Percentiles rank a stretch among this genome's conserved stretches.
These are phyloP conservation scores for Girardinichthys multiradiatus DNA, from an alignment of 2,113 vertebrate genomes.

Conservation along the genomic window DNA sequence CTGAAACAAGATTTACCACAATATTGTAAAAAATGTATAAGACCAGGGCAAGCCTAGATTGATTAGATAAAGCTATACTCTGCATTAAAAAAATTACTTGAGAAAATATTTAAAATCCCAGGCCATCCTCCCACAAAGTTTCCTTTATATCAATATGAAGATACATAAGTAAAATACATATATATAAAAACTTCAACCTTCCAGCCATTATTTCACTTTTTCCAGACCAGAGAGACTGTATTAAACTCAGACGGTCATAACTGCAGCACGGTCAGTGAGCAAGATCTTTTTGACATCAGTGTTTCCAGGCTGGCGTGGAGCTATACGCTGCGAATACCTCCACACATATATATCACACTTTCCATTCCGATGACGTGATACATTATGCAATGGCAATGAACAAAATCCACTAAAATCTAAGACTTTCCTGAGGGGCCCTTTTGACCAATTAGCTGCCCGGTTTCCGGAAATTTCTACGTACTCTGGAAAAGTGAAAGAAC, in stretches of 20 bases:
- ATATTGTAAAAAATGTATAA: background rate
- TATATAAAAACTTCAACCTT: background rate
- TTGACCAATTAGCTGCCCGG: slow-evolving; percentile 65
- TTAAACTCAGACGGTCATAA: slow-evolving; percentile 42
- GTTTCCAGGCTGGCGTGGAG: slow-evolving; percentile 60
- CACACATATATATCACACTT: slow-evolving; percentile 65
- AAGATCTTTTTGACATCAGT: slow-evolving; percentile 62
- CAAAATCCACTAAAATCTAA: slow-evolving; percentile 39
- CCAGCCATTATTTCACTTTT: slow-evolving; percentile 54
- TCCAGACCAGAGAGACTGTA: slow-evolving; percentile 46
- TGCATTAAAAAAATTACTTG: too few relatives aligned
- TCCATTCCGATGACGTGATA: slow-evolving; percentile 60
- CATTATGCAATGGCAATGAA: slow-evolving; percentile 60
- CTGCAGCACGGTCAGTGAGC: slow-evolving; percentile 33
- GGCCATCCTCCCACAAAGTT: too few relatives aligned
- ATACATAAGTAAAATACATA: background rate
- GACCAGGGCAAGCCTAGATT: background rate
- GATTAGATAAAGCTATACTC: background rate
- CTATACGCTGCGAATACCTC: slow-evolving; percentile 27
- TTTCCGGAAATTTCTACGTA: slow-evolving; percentile 68
- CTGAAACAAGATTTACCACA: background rate
- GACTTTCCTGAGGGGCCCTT: slow-evolving; percentile 63
- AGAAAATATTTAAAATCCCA: too few relatives aligned
- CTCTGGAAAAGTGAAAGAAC: slow-evolving; percentile 69
- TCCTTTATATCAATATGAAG: background rate